Evolutionary conservation across 1,140 invertebrate species (phyloP), one percentile per base, ranked within the genome.

Genomic region (Drosophila athabasca): DNA sequence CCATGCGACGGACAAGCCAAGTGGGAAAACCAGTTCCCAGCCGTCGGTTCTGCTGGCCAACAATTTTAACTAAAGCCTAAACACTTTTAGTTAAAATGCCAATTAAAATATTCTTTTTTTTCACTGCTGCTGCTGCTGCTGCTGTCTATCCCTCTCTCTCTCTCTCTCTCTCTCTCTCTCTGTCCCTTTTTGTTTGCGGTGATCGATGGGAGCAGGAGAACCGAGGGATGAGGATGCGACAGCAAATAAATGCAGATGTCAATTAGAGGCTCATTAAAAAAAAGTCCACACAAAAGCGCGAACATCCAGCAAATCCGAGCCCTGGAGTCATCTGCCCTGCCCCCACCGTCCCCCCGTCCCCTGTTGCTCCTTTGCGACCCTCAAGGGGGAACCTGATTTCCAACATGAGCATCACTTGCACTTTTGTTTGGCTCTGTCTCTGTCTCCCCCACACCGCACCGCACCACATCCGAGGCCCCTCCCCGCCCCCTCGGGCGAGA

Each of bases 61-160:
- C 89, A 90, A 91, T 91, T 91, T 91, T 91, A 90, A 91, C 90
- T 90, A 90, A 91, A 90, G 90, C 90, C 90, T 91, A 91, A 91
- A 91, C 90, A 91, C 90, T 91, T 91, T 91, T 91, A 91, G 90
- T 91, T 90, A 90, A 91, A 91, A 91, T 91, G 90, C 90, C 90
- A 91, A 91, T 91, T 91, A 91, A 91, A 91, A 91, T 91, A 91
- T 91, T 88, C 78, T 70, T 84, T 80, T 75, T 68, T 64, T 39
- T 39, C 11, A 3, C 35, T 39, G 35, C 35, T 4, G 35, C 11
- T 9, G 31, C 31, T 39, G 35, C 35, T 8, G 0, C n/a, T 39
- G 35, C 35, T 39, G 35, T 39, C 1, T 39, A 9, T 39, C 35
- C 35, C 35, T 39, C 31, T 31, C 29, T 46, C 55, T 67, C 52